Conservation (phyloP, 1,140 invertebrate species). For the Epicauta chinensis region DNA sequence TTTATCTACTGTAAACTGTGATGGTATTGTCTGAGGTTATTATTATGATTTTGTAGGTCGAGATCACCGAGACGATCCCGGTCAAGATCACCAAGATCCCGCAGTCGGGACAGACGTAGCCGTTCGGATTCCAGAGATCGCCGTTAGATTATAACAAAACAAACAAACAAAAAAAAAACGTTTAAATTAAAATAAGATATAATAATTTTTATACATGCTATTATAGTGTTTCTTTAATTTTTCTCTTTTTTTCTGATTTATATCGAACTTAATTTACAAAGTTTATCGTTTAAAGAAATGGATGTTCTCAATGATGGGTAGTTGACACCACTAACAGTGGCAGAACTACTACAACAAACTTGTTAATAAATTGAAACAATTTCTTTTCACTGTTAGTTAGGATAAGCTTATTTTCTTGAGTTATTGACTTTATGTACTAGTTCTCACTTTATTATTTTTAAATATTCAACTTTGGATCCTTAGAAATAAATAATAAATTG, state of each 20-base stretch:
- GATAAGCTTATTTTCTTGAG: too few relatives aligned
- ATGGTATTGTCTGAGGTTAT: conserved; percentile 7
- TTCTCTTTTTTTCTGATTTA: background rate
- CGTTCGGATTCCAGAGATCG: conserved; percentile 49
- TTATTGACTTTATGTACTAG: too few relatives aligned
- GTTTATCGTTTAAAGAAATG: too few relatives aligned
- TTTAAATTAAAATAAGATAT: background rate
- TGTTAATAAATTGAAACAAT: too few relatives aligned
- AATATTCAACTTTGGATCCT: too few relatives aligned
- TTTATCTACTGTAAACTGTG: background rate
- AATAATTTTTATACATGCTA: background rate
- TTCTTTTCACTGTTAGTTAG: too few relatives aligned
- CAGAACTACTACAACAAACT: too few relatives aligned
- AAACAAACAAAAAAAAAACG: background rate
- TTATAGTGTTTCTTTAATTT: background rate
- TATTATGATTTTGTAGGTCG: conserved; percentile 43
- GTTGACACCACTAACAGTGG: too few relatives aligned
- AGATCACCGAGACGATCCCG: conserved; percentile 47
- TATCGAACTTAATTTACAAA: background rate
- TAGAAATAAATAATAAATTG: too few relatives aligned
- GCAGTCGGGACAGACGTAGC: conserved; percentile 46
- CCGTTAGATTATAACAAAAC: conserved; percentile 35
- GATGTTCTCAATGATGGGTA: too few relatives aligned
- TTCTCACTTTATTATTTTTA: too few relatives aligned
- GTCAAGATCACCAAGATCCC: conserved; percentile 44